Base-by-base conservation (phyloP, 2,113 vertebrate genomes). In the Pristiophorus japonicus region DNA sequence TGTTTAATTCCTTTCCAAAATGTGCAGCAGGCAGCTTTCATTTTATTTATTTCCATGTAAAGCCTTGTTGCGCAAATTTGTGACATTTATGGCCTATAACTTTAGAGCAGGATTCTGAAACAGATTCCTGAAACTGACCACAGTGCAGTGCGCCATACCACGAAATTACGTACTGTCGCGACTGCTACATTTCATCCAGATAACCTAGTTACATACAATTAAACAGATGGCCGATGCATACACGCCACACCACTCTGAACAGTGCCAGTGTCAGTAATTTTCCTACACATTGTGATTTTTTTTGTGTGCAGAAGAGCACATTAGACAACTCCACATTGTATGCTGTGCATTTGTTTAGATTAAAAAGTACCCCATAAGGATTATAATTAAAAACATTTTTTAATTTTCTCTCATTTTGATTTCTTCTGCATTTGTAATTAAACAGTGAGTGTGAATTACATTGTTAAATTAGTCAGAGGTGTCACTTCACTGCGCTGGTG, bases 11-110 rank as follows among this genome's bases (percentile, higher is more conserved):
- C 55, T 92, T 59, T 63, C 30, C 62, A 34, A 38, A 63, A 63
- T 92, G 65, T 10, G 65, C 11, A 10, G 59, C 30, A 92, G 51
- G 38, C 34, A 22, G 20, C 88, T 62, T 92, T 4, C 59, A 63
- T 92, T 92, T 92, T 92, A 63, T 92, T 20, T 63, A 38, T 63
- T 63, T 63, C 30, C 16, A 63, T 92, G n/a, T n/a, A n/a, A n/a
- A n/a, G n/a, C n/a, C n/a, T n/a, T n/a, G 88, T 38, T 92, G 34
- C 59, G 65, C 16, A 63, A 30, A 38, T 22, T 63, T 63, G 88
- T 92, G 88, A 91, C 88, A 91, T 91, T 91, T 91, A 62, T 91
- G 55, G 22, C 59, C 59, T 92, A 92, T 62, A 81, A 92, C 88
- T 92, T 63, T 38, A 10, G 88, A 92, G 34, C 59, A 92, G 88